Evolutionary conservation across 1,140 invertebrate species (phyloP).

Genomic region (Araneus ventricosus): DNA sequence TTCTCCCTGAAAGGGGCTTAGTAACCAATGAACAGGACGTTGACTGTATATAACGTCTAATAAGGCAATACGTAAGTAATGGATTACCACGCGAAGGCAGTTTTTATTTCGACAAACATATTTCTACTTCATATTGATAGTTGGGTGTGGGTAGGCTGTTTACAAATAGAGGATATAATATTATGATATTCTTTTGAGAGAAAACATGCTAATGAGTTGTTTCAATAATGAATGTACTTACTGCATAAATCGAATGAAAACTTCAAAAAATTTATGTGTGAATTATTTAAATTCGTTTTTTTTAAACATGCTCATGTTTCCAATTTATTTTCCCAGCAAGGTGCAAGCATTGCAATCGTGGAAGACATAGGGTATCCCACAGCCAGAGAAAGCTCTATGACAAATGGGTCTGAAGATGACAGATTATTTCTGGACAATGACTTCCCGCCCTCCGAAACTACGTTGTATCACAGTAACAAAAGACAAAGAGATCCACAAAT

Average conservation of each 20-base stretch:
- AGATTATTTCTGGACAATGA: constrained; percentile 63
- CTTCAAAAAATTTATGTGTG: not conserved
- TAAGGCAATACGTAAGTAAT: no score
- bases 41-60: no score
- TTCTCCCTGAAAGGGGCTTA: no score
- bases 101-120: no score
- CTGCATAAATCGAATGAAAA: not conserved
- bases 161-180: no score
- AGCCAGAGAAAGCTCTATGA: not conserved
- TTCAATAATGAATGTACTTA: no score
- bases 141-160: no score
- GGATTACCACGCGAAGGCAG: no score
- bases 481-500: constrained; percentile 61
- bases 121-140: no score
- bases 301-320: not conserved
- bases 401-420: constrained; percentile 43
- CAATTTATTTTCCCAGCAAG: constrained; percentile 20
- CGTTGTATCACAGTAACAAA: constrained; percentile 44
- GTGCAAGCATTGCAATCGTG: constrained; percentile 57
- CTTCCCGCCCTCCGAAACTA: constrained; percentile 66
- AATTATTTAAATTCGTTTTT: not conserved
- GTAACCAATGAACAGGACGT: no score
- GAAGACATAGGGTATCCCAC: constrained; percentile 37
- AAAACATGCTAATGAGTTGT: no score
- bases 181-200: no score